phyloP scores from a whole-genome alignment of 2,797 vertebrate genomes.

The Cossypha niveicapilla region DNA sequence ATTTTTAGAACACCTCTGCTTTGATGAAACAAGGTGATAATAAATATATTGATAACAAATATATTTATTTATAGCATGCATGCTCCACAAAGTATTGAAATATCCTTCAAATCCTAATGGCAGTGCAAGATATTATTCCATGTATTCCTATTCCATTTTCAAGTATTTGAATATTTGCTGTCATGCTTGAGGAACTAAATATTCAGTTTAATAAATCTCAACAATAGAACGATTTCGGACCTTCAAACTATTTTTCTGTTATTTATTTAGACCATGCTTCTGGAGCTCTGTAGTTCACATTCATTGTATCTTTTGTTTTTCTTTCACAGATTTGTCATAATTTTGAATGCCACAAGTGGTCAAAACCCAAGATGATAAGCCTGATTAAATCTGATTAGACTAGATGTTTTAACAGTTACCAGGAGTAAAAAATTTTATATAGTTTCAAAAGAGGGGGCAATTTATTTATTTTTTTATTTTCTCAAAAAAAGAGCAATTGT shows the following conservation, averaged over 20 bases:
- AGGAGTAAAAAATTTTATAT: background rate
- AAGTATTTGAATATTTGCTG: background rate
- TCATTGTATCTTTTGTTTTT: background rate
- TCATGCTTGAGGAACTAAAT: background rate
- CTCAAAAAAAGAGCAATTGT: background rate
- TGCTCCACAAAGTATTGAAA: background rate
- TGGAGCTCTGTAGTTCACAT: background rate
- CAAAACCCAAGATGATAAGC: background rate
- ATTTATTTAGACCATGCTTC: background rate
- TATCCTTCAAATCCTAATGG: background rate
- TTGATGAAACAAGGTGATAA: background rate
- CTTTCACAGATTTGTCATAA: background rate
- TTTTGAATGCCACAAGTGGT: background rate
- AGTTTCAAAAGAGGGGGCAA: background rate
- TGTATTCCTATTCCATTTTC: background rate
- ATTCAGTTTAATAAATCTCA: background rate
- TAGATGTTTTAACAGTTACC: background rate
- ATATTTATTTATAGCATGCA: background rate
- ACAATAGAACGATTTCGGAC: background rate
- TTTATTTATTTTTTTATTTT: background rate
- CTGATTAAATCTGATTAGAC: background rate
- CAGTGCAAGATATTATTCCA: background rate
- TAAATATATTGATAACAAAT: background rate
- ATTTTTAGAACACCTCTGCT: background rate
- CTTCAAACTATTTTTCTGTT: background rate